Evolutionary conservation across 2,113 vertebrate species (phyloP).

Genomic region (Pituophis catenifer): DNA sequence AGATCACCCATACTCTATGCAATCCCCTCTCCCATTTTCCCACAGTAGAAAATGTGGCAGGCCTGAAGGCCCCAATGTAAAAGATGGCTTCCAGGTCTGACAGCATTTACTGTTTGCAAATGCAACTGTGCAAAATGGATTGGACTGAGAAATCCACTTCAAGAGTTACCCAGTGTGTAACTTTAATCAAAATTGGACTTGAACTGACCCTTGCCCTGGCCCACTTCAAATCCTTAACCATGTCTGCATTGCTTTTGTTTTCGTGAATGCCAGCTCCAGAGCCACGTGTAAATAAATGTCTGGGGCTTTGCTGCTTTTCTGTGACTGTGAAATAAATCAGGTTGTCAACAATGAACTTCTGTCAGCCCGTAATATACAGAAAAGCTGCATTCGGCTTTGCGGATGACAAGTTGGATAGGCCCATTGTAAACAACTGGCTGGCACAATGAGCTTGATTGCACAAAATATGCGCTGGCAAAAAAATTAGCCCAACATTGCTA

Average conservation of each 20-base stretch:
- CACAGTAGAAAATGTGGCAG: too few relatives aligned
- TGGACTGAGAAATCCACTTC: background rate
- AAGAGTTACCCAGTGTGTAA: background rate
- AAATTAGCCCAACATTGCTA: conserved; percentile 16
- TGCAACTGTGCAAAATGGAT: background rate
- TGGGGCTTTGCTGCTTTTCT: background rate
- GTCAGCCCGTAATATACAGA: background rate
- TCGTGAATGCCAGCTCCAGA: background rate
- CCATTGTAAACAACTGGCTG: background rate
- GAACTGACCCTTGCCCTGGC: background rate
- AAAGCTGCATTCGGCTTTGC: background rate
- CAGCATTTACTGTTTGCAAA: background rate
- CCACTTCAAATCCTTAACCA: background rate
- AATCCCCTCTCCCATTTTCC: too few relatives aligned
- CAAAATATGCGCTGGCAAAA: conserved; percentile 40
- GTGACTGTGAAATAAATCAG: background rate
- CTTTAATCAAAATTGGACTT: background rate
- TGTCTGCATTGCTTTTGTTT: background rate
- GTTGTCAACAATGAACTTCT: background rate
- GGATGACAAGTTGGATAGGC: background rate
- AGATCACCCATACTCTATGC: too few relatives aligned
- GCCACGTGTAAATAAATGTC: background rate
- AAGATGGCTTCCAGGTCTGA: too few relatives aligned
- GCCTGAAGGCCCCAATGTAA: too few relatives aligned
- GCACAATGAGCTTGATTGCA: conserved; percentile 31